Evolutionary conservation across 1,140 invertebrate genomes (phyloP), one percentile per base, ranked within the genome.

Genomic region (Melitaea cinxia): DNA sequence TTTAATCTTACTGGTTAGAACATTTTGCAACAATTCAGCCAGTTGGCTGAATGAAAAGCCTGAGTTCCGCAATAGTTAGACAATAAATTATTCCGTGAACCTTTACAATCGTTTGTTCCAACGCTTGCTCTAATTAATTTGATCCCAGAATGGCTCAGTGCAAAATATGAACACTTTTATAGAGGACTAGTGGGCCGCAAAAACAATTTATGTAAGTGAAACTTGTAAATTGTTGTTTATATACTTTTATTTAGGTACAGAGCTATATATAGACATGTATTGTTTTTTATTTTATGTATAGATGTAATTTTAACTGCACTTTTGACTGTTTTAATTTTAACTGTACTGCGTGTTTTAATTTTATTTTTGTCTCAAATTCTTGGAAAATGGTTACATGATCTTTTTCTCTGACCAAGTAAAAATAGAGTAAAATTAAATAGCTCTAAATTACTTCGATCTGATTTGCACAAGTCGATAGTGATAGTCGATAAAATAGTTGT

Each of bases 71-170:
- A 4, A 23, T 42, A 42, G 37, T 47, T 23, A 14, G 28, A 45
- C 52, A 64, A 76, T 78, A 78, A 76, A 73, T 78, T 78, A 68
- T 75, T 72, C 60, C 72, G 56, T 61, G 72, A 74, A 59, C 69
- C 68, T 68, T 68, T 70, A 76, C 75, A 74, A 72, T 65, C 61
- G 71, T 76, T 78, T 70, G 66, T 61, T 68, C 60, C 59, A 58
- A 59, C 52, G 68, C 65, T 71, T 63, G 64, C 66, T 73, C 69
- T 78, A 76, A 78, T 78, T 78, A 78, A 78, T 78, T 72, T 71
- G 56, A 33, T 60, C 62, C 35, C 65, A 47, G 28, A 62, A 52
- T 53, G 62, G 59, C 52, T 62, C 62, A 37, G 23, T 26, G 47
- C 35, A 57, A 76, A 73, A 71, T 76, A 70, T 76, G 60, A 55